phyloP scores from a whole-genome alignment of 2,888 invertebrate species.

The Eristalis intricaria region DNA sequence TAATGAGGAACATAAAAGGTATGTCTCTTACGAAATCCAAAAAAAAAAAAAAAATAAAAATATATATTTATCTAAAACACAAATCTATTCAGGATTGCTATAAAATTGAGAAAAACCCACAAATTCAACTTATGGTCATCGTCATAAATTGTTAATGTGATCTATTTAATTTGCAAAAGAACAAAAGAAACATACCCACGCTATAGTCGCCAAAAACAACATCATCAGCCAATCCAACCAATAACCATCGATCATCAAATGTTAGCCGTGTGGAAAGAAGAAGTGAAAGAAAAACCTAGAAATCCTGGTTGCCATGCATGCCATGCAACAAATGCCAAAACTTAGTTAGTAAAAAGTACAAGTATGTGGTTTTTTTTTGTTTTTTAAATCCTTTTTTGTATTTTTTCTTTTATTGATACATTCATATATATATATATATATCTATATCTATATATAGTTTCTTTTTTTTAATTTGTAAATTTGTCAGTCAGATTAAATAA shows the following conservation, averaged over 20 bases:
- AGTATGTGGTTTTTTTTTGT: slow-evolving; percentile 2
- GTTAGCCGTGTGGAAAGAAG: neutral
- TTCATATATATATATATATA: neutral
- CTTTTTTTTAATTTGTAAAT: slow-evolving; percentile 60
- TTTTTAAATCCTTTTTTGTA: slow-evolving; percentile 32
- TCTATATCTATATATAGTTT: neutral
- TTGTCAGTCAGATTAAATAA: slow-evolving; percentile 71
- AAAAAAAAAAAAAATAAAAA: too few relatives aligned
- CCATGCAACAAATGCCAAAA: neutral
- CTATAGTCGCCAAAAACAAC: slow-evolving; percentile 1
- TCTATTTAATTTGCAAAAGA: neutral
- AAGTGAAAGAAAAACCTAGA: slow-evolving; percentile 10
- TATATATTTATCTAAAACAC: too few relatives aligned
- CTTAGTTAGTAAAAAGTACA: slow-evolving; percentile 23
- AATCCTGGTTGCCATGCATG: neutral
- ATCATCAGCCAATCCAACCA: slow-evolving; percentile 60
- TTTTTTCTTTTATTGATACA: slow-evolving; percentile 57
- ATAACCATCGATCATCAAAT: slow-evolving; percentile 38
- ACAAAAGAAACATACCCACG: slow-evolving; percentile 64
- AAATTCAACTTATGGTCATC: neutral
- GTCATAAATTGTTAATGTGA: neutral
- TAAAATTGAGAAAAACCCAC: neutral
- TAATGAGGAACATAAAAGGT: neutral
- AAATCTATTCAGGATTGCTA: neutral
- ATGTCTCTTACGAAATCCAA: neutral